phyloP scores from a whole-genome alignment of 2,888 invertebrate species.

The Charanyca ferruginea region DNA sequence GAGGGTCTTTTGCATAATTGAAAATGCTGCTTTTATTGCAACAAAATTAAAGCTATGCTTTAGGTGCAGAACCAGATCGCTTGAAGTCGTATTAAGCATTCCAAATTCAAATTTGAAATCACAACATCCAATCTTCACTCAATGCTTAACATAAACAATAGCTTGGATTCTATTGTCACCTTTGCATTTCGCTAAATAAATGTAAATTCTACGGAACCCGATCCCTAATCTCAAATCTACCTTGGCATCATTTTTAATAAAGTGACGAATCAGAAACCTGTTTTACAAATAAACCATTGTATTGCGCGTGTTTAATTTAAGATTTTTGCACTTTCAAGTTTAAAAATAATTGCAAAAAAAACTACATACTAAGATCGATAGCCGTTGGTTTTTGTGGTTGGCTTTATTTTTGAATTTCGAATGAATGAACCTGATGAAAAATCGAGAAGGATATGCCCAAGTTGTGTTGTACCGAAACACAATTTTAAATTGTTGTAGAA shows the following conservation, averaged over 20 bases:
- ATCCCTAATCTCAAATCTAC: neutral
- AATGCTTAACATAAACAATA: slow-evolving; percentile 3
- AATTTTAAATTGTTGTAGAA: neutral
- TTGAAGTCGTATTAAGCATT: neutral
- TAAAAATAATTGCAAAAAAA: slow-evolving; percentile 31
- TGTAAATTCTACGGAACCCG: slow-evolving; percentile 40
- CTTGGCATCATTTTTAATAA: slow-evolving; percentile 24
- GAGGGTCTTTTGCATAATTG: no score
- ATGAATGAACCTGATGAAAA: slow-evolving; percentile 10
- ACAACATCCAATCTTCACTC: neutral
- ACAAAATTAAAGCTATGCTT: no score
- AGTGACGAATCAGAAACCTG: slow-evolving; percentile 64
- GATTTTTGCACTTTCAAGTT: slow-evolving; percentile 47
- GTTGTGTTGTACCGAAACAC: neutral
- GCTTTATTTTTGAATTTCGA: neutral
- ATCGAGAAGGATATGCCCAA: neutral
- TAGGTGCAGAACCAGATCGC: neutral
- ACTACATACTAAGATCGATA: slow-evolving; percentile 39
- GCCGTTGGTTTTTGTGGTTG: slow-evolving; percentile 19
- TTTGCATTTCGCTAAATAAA: neutral
- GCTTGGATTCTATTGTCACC: neutral
- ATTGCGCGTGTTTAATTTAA: slow-evolving; percentile 61
- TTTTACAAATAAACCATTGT: slow-evolving; percentile 52
- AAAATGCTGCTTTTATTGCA: no score
- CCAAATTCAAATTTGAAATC: neutral